Percentiles rank a stretch among this genome's conserved stretches.
phyloP scores from a whole-genome alignment of 2,888 invertebrate genomes.

The Salpingus planirostris region DNA sequence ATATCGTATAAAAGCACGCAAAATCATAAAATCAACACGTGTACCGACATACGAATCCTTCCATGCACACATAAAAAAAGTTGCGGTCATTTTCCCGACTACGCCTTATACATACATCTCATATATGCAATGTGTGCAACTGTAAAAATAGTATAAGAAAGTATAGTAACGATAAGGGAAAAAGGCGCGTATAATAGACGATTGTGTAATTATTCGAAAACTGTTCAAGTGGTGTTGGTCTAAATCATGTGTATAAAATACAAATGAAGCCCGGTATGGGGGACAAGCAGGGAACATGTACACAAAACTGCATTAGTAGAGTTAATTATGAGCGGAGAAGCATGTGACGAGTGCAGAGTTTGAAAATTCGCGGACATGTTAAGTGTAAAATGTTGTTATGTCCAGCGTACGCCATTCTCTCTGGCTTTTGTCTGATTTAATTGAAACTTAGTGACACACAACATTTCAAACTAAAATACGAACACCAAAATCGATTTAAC shows the following conservation, averaged over 20 bases:
- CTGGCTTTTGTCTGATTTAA: constrained; percentile 31
- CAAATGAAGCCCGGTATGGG: constrained; percentile 13
- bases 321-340: constrained; percentile 15
- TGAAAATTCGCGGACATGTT: constrained; percentile 33
- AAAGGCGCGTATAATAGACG: too few relatives aligned
- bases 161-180: too few relatives aligned
- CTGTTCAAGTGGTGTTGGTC: constrained; percentile 13
- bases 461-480: constrained; percentile 31
- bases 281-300: constrained; percentile 12
- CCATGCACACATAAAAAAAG: too few relatives aligned
- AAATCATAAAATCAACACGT: too few relatives aligned
- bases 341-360: constrained; percentile 20
- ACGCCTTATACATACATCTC: too few relatives aligned
- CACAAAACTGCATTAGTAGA: constrained; percentile 17
- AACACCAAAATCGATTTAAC: constrained; percentile 24
- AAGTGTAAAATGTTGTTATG: constrained; percentile 37
- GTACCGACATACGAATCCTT: too few relatives aligned
- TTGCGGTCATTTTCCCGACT: too few relatives aligned
- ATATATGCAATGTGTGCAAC: too few relatives aligned
- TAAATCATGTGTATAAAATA: constrained; percentile 14
- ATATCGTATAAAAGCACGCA: too few relatives aligned
- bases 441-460: constrained; percentile 34
- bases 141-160: too few relatives aligned
- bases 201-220: too few relatives aligned
- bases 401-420: constrained; percentile 30